A percentile compares a stretch with the other conserved stretches of the same genome.
Evolutionary conservation across 2,113 vertebrate genomes (phyloP).

Genomic region (Vulpes vulpes): DNA sequence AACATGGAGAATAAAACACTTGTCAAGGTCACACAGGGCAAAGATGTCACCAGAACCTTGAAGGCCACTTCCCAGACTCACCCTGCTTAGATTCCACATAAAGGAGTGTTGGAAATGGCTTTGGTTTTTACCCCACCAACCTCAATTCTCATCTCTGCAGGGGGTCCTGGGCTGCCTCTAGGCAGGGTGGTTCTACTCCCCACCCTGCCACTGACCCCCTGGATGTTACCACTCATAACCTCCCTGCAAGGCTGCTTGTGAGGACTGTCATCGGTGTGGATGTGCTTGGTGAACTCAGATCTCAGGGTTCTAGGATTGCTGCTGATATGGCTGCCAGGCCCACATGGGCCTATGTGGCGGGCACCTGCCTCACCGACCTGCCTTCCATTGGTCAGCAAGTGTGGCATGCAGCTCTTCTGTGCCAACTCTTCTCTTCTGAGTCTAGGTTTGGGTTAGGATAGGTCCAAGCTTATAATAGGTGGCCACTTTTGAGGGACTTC

Average conservation of each 20-base stretch:
- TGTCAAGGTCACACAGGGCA: neutral
- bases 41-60: neutral
- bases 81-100: neutral
- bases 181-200: neutral
- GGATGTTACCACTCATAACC: neutral
- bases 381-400: neutral
- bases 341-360: too few relatives aligned
- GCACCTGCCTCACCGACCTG: neutral
- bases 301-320: neutral
- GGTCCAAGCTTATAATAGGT: neutral
- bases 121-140: neutral
- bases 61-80: neutral
- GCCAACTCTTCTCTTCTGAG: neutral
- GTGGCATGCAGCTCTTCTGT: neutral
- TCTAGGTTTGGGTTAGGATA: neutral
- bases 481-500: neutral
- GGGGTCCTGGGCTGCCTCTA: neutral
- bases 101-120: neutral
- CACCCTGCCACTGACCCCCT: neutral
- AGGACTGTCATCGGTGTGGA: neutral
- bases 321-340: neutral
- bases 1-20: neutral
- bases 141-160: neutral
- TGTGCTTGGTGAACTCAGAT: conserved; percentile 45
- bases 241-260: neutral